Base-by-base conservation (phyloP, 2,113 vertebrate genomes). In the Pithys albifrons region DNA sequence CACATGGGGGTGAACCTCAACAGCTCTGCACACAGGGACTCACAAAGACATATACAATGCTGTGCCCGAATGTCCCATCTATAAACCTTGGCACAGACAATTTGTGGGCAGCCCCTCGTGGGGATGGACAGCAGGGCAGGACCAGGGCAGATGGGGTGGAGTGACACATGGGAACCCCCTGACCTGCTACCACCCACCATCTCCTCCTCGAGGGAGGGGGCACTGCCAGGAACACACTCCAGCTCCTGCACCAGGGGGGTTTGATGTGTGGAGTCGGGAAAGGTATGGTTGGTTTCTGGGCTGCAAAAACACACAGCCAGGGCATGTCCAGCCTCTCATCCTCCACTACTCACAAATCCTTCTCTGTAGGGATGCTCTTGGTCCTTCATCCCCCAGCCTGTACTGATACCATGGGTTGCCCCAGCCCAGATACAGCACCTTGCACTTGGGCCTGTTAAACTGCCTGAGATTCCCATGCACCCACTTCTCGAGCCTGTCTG, bases 151-250 rank as follows among this genome's bases (percentile, higher is more conserved):
- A 2, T 1, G 27, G 46, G 29, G 5, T 19, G 20, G 29, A 66
- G 22, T 22, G 55, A 59, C 8, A 20, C 3, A 1, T 4, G 4
- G 46, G 29, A 28, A 45, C 5, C 59, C 46, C 12, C 37, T 13
- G 1, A 12, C 28, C 43, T 2, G 1, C 11, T 33, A 37, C 58
- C 35, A 28, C 43, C 24, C 9, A 19, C 2, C 45, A 1, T 3
- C 45, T 14, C 9, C 6, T 22, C 5, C 1, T 39, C 48, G 3
- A 13, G 28, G 64, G 29, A 59, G 57, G 39, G n/a, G 35, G 19
- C n/a, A 3, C 49, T 4, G 13, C 31, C 41, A 31, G 41, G 48
- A 62, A 25, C 8, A 8, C 0, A 0, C 22, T 48, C 45, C 29
- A 33, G 16, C 10, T 28, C 7, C 0, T 27, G 27, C n/a, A 15